These are phyloP conservation scores for Adelphocoris suturalis DNA, from an alignment of 2,888 invertebrate genomes.

Conservation along the genomic window DNA sequence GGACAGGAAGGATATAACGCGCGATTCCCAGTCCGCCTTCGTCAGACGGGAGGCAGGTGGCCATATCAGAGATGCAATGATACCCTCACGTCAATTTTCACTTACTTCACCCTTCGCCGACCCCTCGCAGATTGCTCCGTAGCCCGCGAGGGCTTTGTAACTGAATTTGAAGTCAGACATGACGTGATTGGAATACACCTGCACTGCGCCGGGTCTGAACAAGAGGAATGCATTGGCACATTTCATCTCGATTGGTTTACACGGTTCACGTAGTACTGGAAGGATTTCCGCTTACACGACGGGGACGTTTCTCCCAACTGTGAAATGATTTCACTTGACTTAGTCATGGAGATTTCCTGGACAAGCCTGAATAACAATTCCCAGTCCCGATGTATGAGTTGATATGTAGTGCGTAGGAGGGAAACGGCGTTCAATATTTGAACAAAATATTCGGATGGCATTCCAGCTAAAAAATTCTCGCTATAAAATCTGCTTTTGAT, in stretches of 20 bases:
- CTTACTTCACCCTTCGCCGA: constrained; percentile 39
- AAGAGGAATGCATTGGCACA: constrained; percentile 38
- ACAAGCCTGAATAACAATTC: too few relatives aligned
- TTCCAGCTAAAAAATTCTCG: too few relatives aligned
- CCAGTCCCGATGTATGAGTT: too few relatives aligned
- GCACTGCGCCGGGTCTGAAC: constrained; percentile 48
- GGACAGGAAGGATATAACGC: constrained; percentile 10
- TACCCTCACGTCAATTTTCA: constrained; percentile 60
- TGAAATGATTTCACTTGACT: not conserved
- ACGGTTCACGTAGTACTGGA: not conserved
- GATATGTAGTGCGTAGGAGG: too few relatives aligned
- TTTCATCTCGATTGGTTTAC: constrained; percentile 6
- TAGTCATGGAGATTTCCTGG: too few relatives aligned
- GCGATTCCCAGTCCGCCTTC: constrained; percentile 17
- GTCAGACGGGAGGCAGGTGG: constrained; percentile 42
- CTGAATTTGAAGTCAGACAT: constrained; percentile 65
- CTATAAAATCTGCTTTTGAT: too few relatives aligned
- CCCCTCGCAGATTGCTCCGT: constrained; percentile 10
- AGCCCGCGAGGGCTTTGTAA: constrained; percentile 38
- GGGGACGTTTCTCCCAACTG: not conserved
- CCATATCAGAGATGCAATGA: constrained; percentile 56
- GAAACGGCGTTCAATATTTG: too few relatives aligned
- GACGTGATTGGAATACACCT: constrained; percentile 68
- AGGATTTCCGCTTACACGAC: constrained; percentile 7
- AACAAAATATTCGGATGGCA: too few relatives aligned